Evolutionary conservation across 2,113 vertebrate genomes (phyloP).

Genomic region (Spermophilus dauricus): DNA sequence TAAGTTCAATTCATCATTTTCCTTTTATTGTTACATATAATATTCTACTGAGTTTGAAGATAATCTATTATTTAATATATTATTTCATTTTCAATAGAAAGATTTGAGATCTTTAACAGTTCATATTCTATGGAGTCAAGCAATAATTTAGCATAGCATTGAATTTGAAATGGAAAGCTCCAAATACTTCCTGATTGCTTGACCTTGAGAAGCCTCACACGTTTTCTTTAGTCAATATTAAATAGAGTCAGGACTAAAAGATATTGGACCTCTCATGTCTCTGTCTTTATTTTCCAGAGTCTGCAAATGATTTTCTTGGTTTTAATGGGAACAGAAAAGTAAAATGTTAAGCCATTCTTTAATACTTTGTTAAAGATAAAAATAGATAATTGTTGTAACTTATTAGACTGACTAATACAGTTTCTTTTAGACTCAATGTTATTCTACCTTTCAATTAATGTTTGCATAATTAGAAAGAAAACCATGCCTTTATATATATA

Average conservation of each 20-base stretch:
- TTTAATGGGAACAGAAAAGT: background rate
- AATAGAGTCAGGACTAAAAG: background rate
- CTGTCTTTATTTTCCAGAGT: background rate
- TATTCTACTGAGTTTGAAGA: background rate
- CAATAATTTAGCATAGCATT: background rate
- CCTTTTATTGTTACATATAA: background rate
- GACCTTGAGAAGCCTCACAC: background rate
- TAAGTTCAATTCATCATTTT: background rate
- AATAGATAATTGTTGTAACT: background rate
- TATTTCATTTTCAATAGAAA: background rate
- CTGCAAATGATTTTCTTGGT: background rate
- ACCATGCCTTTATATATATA: too few relatives aligned
- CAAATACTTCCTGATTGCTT: background rate
- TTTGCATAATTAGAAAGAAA: conserved; percentile 4
- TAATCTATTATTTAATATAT: background rate
- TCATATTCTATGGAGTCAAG: background rate
- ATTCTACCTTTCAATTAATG: background rate
- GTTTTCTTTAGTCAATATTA: background rate
- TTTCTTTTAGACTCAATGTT: conserved; percentile 8
- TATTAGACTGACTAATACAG: background rate
- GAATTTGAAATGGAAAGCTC: background rate
- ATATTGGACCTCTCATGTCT: background rate
- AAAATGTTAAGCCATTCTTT: background rate
- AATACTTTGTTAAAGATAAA: background rate
- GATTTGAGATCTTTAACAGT: background rate